phyloP scores from a whole-genome alignment of 2,888 invertebrate genomes.

The Euspilapteryx auroguttella region DNA sequence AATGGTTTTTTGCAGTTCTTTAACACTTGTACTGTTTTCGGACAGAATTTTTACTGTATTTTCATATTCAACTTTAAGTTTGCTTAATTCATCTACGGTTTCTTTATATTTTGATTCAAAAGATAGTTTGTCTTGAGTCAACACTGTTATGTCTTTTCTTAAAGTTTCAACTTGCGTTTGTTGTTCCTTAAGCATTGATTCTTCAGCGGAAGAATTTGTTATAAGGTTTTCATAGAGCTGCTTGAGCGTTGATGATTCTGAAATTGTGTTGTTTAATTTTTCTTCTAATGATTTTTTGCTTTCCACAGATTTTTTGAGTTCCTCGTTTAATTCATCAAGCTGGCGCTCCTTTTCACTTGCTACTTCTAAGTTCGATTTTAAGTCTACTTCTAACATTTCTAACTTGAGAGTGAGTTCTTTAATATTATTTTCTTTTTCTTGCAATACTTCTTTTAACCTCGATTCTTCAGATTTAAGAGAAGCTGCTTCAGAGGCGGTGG shows the following conservation, averaged over 20 bases:
- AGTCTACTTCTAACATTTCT: slow-evolving; percentile 46
- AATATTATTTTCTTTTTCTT: slow-evolving; percentile 35
- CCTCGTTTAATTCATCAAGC: slow-evolving; percentile 31
- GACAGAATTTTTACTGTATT: slow-evolving; percentile 21
- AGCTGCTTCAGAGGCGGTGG: slow-evolving; percentile 23
- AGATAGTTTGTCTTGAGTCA: slow-evolving; percentile 30
- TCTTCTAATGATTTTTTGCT: slow-evolving; percentile 49
- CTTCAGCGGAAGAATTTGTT: slow-evolving; percentile 40
- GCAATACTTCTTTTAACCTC: slow-evolving; percentile 18
- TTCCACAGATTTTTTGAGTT: slow-evolving; percentile 32
- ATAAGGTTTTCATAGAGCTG: slow-evolving; percentile 43
- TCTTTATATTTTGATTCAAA: slow-evolving; percentile 29
- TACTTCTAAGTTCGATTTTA: slow-evolving; percentile 43
- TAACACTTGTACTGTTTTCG: slow-evolving; percentile 18
- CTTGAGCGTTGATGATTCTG: slow-evolving; percentile 32
- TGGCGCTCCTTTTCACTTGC: slow-evolving; percentile 51
- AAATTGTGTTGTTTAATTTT: slow-evolving; percentile 28
- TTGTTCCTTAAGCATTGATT: slow-evolving; percentile 37
- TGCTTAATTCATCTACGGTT: slow-evolving; percentile 19
- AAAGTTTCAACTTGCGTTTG: slow-evolving; percentile 29
- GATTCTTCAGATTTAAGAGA: slow-evolving; percentile 25
- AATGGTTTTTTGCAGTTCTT: slow-evolving; percentile 21
- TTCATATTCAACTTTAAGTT: slow-evolving; percentile 24
- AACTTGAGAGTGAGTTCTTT: slow-evolving; percentile 41
- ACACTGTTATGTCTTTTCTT: slow-evolving; percentile 25